Percentiles rank a stretch among this genome's conserved stretches.
Conservation (phyloP, 2,113 vertebrate genomes). For the Stigmatopora nigra region DNA sequence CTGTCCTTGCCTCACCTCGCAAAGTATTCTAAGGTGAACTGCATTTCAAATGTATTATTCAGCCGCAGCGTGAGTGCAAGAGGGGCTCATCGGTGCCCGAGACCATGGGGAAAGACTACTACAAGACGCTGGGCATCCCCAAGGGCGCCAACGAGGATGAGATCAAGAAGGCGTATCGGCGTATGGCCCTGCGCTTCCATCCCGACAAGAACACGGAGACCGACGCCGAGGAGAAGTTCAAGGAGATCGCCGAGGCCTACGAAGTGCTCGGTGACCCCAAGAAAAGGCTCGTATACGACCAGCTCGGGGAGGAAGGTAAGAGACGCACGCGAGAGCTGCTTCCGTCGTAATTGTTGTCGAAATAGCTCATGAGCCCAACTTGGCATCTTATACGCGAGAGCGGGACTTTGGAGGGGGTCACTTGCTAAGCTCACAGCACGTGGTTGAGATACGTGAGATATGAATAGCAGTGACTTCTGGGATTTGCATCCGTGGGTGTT, state of each 20-base stretch:
- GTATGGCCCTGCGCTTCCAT: constrained; percentile 95
- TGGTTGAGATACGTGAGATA: constrained; percentile 57
- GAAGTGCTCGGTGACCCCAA: constrained; percentile 98
- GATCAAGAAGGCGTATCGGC: constrained; percentile 96
- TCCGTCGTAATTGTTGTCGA: constrained; percentile 20
- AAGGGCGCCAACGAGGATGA: constrained; percentile 90
- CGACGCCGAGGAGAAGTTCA: constrained; percentile 92
- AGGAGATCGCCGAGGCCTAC: constrained; percentile 95
- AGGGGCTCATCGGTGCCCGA: constrained; percentile 24
- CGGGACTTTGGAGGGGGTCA: constrained; percentile 18
- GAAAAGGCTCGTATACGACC: constrained; percentile 90
- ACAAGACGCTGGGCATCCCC: constrained; percentile 90
- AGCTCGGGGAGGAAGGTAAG: constrained; percentile 95
- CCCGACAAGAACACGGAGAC: constrained; percentile 97
- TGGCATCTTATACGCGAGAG: constrained; percentile 23
- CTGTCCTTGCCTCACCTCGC: background rate
- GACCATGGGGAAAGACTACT: constrained; percentile 97
- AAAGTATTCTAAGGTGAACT: background rate
- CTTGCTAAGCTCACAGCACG: constrained; percentile 34
- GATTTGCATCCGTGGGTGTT: constrained; percentile 61
- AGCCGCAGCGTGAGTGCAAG: constrained; percentile 38
- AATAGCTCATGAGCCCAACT: constrained; percentile 30
- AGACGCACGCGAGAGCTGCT: too few relatives aligned
- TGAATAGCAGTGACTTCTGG: constrained; percentile 69
- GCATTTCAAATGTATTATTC: too few relatives aligned